Evolutionary conservation across 2,113 vertebrate species (phyloP).

Genomic region (Herpetotheres cachinnans): DNA sequence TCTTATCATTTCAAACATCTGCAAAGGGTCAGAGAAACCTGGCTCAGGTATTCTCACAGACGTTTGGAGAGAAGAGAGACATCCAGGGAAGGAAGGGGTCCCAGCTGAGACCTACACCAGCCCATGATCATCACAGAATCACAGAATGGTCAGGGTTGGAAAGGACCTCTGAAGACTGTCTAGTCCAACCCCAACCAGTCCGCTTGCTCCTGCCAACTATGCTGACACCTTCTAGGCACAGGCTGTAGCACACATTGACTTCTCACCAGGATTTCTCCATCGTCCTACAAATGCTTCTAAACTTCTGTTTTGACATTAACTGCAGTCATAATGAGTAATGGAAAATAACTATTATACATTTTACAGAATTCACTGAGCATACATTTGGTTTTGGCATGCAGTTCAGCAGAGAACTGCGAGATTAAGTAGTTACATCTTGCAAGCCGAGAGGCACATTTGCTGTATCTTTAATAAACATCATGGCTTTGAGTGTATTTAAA

Average conservation of each 20-base stretch:
- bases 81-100: background rate
- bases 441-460: background rate
- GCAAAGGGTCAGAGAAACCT: background rate
- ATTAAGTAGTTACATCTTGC: slow-evolving; percentile 16
- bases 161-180: too few relatives aligned
- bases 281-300: background rate
- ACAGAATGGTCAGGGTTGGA: too few relatives aligned
- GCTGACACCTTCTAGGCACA: background rate
- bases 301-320: background rate
- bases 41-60: background rate
- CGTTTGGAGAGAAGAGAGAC: background rate
- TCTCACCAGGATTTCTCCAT: background rate
- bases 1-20: background rate
- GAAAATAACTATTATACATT: background rate
- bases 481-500: slow-evolving; percentile 37
- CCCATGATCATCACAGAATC: background rate
- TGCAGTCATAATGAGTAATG: background rate
- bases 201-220: background rate
- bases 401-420: background rate
- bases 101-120: background rate
- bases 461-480: slow-evolving; percentile 10
- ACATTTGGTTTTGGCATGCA: background rate
- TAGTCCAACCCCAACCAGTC: too few relatives aligned
- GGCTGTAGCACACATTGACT: background rate
- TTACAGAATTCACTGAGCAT: background rate